A percentile compares a stretch with the other conserved stretches of the same genome.
These are phyloP conservation scores for Metacarcinus magister DNA, from an alignment of 2,888 invertebrate species.

Conservation along the genomic window DNA sequence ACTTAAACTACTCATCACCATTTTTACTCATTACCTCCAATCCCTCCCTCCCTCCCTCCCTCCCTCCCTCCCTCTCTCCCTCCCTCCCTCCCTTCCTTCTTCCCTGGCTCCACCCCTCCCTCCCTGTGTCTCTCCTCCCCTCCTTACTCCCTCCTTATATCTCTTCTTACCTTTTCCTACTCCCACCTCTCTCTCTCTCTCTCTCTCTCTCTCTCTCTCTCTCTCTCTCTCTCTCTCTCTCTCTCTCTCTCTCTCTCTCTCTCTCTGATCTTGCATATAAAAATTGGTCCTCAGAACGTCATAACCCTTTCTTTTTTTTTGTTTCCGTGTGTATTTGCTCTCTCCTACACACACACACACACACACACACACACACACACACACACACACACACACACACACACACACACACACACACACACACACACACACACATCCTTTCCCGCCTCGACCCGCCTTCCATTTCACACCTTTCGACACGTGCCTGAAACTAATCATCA, in stretches of 20 bases:
- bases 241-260: not conserved
- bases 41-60: not conserved
- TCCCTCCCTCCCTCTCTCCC: not conserved
- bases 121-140: too few relatives aligned
- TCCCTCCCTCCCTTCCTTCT: not conserved
- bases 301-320: too few relatives aligned
- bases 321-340: too few relatives aligned
- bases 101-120: too few relatives aligned
- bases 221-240: not conserved
- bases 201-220: not conserved
- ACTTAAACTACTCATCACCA: not conserved
- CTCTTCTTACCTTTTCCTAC: not conserved
- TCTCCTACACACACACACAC: too few relatives aligned
- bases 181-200: not conserved
- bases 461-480: not conserved
- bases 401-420: constrained; percentile 22
- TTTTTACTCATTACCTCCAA: not conserved
- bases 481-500: not conserved
- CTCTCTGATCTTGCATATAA: too few relatives aligned
- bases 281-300: too few relatives aligned
- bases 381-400: constrained; percentile 26
- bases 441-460: not conserved
- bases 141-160: not conserved
- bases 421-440: not conserved
- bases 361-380: not conserved